A percentile compares a stretch with the other conserved stretches of the same genome.
These are phyloP conservation scores for Nomada goodeniana DNA, from an alignment of 2,888 invertebrate genomes.

Conservation along the genomic window DNA sequence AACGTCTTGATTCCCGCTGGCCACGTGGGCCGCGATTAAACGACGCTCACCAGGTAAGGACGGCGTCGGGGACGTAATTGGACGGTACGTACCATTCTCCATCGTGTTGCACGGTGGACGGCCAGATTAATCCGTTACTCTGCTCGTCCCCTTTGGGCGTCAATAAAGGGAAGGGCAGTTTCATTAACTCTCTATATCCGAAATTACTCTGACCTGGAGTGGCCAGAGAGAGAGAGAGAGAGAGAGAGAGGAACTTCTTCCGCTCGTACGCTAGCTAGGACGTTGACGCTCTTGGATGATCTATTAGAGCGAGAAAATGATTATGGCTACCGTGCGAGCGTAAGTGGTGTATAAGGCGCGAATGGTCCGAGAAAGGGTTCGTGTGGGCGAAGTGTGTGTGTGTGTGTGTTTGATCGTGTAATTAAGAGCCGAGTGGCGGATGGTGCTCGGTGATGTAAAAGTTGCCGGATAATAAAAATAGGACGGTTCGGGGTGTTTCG, in stretches of 20 bases:
- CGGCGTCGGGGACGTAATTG: constrained; percentile 59
- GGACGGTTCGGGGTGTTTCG: too few species aligned
- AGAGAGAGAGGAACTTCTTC: constrained; percentile 15
- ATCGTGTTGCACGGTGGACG: constrained; percentile 35
- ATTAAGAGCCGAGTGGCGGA: not conserved
- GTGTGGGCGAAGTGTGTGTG: not conserved
- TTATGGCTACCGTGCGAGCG: not conserved
- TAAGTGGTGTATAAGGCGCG: not conserved
- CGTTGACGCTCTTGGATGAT: not conserved
- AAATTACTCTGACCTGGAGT: constrained; percentile 21
- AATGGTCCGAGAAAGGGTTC: not conserved
- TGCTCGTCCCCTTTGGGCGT: constrained; percentile 25
- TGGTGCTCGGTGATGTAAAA: not conserved
- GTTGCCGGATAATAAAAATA: too few species aligned
- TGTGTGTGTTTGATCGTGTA: not conserved
- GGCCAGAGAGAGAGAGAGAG: too few species aligned
- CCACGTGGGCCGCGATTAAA: constrained; percentile 69
- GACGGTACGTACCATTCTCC: constrained; percentile 55
- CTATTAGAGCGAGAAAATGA: constrained; percentile 9
- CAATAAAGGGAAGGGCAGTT: constrained; percentile 35
- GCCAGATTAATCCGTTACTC: constrained; percentile 58
- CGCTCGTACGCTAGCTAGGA: not conserved
- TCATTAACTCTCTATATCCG: constrained; percentile 40
- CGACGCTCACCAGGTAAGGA: constrained; percentile 55
- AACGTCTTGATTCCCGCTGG: constrained; percentile 63